A percentile compares a stretch with the other conserved stretches of the same genome.
Evolutionary conservation across 2,113 vertebrate species (phyloP).

Genomic region (Monarcha castaneiventris): DNA sequence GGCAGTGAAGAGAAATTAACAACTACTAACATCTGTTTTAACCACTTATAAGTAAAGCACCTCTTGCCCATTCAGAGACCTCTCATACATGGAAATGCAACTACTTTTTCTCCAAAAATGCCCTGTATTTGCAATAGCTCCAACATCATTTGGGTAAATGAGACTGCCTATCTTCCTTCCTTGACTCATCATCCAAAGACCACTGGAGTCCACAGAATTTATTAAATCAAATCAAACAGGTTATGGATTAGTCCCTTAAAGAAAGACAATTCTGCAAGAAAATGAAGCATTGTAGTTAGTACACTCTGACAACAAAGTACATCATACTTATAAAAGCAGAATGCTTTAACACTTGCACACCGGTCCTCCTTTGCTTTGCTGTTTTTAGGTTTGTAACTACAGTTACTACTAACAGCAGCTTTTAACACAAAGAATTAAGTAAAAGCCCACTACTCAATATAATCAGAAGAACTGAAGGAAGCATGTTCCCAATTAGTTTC

Average conservation of each 20-base stretch:
- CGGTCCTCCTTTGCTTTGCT: not conserved
- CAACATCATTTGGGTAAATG: not conserved
- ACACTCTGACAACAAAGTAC: not conserved
- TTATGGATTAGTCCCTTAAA: not conserved
- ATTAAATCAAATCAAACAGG: not conserved
- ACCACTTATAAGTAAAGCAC: not conserved
- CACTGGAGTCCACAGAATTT: not conserved
- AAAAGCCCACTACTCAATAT: not conserved
- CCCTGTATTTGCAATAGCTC: not conserved
- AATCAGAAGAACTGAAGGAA: not conserved
- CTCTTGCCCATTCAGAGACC: not conserved
- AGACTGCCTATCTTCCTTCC: not conserved
- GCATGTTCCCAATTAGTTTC: not conserved
- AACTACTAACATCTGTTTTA: not conserved
- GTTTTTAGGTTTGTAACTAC: not conserved
- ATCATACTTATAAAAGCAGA: not conserved
- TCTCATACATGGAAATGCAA: not conserved
- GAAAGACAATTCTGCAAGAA: not conserved
- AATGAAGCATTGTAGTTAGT: not conserved
- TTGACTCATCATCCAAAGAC: not conserved
- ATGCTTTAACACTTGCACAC: not conserved
- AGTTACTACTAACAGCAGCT: not conserved
- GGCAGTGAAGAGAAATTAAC: not conserved
- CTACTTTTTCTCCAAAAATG: not conserved
- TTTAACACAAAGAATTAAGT: not conserved